These are phyloP conservation scores for Emmelina monodactyla DNA, from an alignment of 2,888 invertebrate genomes.

Conservation along the genomic window DNA sequence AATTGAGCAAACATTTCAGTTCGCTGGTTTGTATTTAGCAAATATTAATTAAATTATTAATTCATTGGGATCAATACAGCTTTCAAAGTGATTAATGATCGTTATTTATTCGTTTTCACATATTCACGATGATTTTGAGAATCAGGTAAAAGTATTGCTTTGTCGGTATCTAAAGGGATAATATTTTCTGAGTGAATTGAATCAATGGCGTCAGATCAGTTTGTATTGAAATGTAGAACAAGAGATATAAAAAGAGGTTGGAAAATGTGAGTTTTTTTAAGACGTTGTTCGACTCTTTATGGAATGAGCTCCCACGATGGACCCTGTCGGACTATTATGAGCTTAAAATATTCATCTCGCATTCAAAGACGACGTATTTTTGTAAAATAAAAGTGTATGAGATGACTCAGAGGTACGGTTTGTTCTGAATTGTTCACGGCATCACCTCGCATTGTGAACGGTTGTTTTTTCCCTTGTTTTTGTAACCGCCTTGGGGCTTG, in stretches of 20 bases:
- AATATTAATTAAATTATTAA: neutral
- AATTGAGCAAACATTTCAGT: neutral
- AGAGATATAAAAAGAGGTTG: no score
- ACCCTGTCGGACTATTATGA: neutral
- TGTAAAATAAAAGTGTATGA: neutral
- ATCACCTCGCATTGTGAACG: conserved; percentile 34
- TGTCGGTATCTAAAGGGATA: no score
- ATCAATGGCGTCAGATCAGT: no score
- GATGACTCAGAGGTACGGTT: neutral
- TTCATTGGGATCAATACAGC: neutral
- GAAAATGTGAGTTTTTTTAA: no score
- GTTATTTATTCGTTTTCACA: neutral
- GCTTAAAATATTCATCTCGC: no score
- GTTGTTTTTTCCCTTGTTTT: conserved; percentile 19
- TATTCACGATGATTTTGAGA: neutral
- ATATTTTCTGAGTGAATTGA: no score
- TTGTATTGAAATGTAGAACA: no score
- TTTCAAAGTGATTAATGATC: conserved; percentile 1
- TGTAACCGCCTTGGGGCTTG: conserved; percentile 18
- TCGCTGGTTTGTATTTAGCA: neutral
- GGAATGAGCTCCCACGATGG: no score
- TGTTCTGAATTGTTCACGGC: conserved; percentile 34
- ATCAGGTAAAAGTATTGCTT: no score
- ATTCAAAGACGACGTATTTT: neutral
- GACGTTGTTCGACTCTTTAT: no score